Base-by-base conservation (phyloP, 2,113 vertebrate genomes). In the Planiliza haematocheilus region DNA sequence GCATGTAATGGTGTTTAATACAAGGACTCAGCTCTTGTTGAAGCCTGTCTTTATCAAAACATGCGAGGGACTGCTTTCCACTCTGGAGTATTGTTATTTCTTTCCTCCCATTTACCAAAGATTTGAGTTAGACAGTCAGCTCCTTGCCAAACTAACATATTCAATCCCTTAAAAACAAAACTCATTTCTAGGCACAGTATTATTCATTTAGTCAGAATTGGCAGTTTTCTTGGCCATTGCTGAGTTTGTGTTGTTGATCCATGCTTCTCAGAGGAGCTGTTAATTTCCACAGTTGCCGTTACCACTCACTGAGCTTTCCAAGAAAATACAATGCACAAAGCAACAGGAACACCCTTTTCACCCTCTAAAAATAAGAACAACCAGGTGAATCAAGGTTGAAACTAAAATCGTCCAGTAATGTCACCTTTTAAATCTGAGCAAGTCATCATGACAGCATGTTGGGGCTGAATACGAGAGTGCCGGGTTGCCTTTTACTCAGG, bases 401-500 rank as follows among this genome's bases (percentile, higher is more conserved):
- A 59, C 12, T 18, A 79, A 57, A 21, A 46, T 8, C 2, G 24
- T 45, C 16, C 24, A 38, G 7, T 49, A 50, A 76, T n/a, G 46
- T 76, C 45, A 59, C 60, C 48, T 79, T 82, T 74, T 75, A 62
- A 73, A 56, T 62, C 39, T 65, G 52, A 56, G 5, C 7, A 69
- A 8, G 12, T 36, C 53, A 55, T 62, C 42, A 8, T 70, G 24
- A 56, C 51, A 64, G 72, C 5, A 10, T 46, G 59, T 53, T 11
- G 1, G 34, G 46, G 51, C 60, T 65, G 75, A 81, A 68, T 20
- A 60, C 43, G 4, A n/a, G 57, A 86, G 74, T 63, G 70, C 80
- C 50, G 20, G 56, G 49, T 74, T 34, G 24, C 67, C 55, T 85
- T 89, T 86, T 68, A 81, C 62, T 83, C 43, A 43, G 18, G 85